Evolutionary conservation across 2,888 invertebrate species (phyloP).

Genomic region (Odontomyia ornata): DNA sequence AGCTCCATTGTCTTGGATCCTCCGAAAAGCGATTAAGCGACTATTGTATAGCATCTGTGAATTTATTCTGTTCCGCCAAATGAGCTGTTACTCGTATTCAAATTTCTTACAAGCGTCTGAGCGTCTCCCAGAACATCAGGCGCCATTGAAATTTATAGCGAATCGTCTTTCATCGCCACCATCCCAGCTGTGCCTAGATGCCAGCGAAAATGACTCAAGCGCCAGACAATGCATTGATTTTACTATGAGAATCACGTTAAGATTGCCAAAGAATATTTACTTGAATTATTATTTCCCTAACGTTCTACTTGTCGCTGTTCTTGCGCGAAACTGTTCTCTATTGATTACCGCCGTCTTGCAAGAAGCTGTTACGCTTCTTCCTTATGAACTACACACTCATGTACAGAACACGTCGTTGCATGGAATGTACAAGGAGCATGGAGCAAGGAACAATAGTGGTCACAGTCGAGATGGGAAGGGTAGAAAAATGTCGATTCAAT

Average conservation of each 20-base stretch:
- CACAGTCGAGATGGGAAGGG: not conserved
- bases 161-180: not conserved
- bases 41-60: too few species aligned
- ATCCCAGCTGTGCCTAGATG: not conserved
- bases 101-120: not conserved
- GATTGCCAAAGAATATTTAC: slow-evolving; percentile 10
- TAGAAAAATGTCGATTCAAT: not conserved
- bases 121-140: not conserved
- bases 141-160: not conserved
- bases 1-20: not conserved
- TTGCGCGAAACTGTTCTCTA: not conserved
- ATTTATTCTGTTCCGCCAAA: too few species aligned
- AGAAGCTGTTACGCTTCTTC: not conserved
- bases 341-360: too few species aligned
- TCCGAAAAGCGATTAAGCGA: not conserved
- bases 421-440: too few species aligned
- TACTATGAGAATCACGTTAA: not conserved
- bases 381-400: not conserved
- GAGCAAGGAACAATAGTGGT: not conserved
- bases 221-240: not conserved
- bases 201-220: not conserved
- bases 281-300: not conserved
- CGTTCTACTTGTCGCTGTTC: not conserved
- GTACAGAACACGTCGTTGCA: too few species aligned
- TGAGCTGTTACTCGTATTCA: not conserved